Evolutionary conservation across 2,797 vertebrate genomes (phyloP).

Genomic region (Intellagama lesueurii): DNA sequence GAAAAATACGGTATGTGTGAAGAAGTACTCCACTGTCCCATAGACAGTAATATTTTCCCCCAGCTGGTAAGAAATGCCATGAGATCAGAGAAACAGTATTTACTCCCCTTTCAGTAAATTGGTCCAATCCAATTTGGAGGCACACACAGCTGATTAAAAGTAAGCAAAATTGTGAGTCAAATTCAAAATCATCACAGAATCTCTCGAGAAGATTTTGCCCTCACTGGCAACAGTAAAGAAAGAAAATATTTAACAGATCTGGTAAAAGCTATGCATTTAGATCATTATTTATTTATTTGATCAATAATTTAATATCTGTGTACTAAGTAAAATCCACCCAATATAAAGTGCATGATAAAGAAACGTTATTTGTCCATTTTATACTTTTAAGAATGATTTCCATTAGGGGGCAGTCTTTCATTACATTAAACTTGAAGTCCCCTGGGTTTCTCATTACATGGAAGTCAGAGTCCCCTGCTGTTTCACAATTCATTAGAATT

Average conservation of each 20-base stretch:
- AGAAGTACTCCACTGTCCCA: no score
- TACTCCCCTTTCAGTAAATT: neutral
- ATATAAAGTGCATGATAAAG: neutral
- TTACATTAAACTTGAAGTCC: neutral
- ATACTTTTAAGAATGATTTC: neutral
- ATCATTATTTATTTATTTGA: neutral
- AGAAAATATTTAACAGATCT: neutral
- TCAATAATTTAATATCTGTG: neutral
- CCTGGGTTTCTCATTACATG: neutral
- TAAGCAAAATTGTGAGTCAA: neutral
- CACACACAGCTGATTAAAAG: neutral
- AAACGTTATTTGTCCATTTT: neutral
- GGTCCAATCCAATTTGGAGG: neutral
- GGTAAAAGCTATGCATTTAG: neutral
- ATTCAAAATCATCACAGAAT: neutral
- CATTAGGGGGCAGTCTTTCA: slow-evolving; percentile 69
- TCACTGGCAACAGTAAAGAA: neutral
- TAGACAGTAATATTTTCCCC: neutral
- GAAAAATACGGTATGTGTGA: no score
- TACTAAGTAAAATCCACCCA: neutral
- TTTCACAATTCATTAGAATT: slow-evolving; percentile 18
- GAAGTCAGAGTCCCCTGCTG: neutral
- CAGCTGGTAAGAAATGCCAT: neutral
- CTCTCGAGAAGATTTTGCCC: neutral
- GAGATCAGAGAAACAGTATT: neutral